A percentile compares a stretch with the other conserved stretches of the same genome.
Conservation (phyloP, 2,113 vertebrate species). For the Centropus unirufus region DNA sequence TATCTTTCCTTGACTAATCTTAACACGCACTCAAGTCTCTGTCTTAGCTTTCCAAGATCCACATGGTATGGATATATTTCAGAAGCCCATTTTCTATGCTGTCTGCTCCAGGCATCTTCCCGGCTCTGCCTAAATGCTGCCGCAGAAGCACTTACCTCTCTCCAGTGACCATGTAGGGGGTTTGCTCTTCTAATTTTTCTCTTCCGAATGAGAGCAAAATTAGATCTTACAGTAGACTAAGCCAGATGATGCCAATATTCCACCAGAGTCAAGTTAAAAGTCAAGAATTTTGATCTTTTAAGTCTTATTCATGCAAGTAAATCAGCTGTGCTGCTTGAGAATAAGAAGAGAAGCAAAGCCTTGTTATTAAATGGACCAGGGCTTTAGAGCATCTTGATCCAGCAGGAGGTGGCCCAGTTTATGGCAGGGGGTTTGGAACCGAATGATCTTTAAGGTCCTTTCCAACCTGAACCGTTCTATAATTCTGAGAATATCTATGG, state of each 20-base stretch:
- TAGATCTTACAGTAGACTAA: conserved; percentile 20
- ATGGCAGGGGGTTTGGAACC: no score
- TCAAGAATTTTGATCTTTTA: conserved; percentile 7
- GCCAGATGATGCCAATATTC: neutral
- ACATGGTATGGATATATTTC: neutral
- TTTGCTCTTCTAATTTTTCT: neutral
- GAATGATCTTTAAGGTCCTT: no score
- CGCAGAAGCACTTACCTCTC: neutral
- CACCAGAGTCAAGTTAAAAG: neutral
- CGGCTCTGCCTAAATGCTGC: neutral
- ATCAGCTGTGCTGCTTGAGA: neutral
- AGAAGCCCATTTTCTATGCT: neutral
- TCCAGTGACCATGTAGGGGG: conserved; percentile 17
- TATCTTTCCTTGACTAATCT: conserved; percentile 59
- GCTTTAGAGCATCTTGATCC: neutral
- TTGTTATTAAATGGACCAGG: neutral
- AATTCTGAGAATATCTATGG: neutral
- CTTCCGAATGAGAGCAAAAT: conserved; percentile 18
- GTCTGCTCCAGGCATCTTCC: neutral
- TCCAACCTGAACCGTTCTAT: no score
- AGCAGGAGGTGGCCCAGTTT: no score
- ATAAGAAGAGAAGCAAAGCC: neutral
- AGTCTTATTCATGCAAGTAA: conserved; percentile 19
- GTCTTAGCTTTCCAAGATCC: conserved; percentile 40
- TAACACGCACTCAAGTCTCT: conserved; percentile 33